Base-by-base conservation (phyloP, 2,113 vertebrate genomes). In the Chionodraco myersi region DNA sequence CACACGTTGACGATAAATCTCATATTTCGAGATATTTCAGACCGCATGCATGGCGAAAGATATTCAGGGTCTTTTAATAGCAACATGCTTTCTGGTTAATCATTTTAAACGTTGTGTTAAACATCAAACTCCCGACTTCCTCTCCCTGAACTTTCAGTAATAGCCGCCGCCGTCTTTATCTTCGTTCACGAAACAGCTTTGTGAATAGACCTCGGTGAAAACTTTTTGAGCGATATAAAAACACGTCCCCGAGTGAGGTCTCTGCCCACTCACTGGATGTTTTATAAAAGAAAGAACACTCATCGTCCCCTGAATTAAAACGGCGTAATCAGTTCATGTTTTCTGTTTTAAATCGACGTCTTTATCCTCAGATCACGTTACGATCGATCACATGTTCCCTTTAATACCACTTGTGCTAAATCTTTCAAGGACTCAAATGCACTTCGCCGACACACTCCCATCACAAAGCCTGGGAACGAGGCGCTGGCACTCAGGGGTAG, bases 371-470 rank as follows among this genome's bases (percentile, higher is more conserved):
- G 21, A 67, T 49, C 59, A 47, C 34, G n/a, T 34, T 45, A 72
- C 30, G 62, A 85, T 61, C 69, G 65, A 82, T 83, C 72, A 3
- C 14, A 36, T 77, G 74, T 74, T 30, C 75, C 73, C 49, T 79
- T 73, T 68, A 69, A 73, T 34, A 36, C 36, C 23, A 26, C 72
- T 64, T 51, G 0, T 18, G 4, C 47, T 51, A 34, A 86, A 59
- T 60, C 63, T 53, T 56, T 79, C 6, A 16, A 86, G 54, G 49
- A 69, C 76, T 54, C 47, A 3, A 21, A 1, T 4, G 1, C n/a
- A 4, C 58, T 36, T 21, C 23, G 21, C 49, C 16, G 44, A 58
- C 30, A 18, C 23, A 54, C 23, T 58, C 14, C 68, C 18, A 47
- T 16, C 23, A 34, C 8, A 63, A 47, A 47, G 21, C 1, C 58